These are phyloP conservation scores for Callimorpha dominula DNA, from an alignment of 2,888 invertebrate genomes.

Conservation along the genomic window DNA sequence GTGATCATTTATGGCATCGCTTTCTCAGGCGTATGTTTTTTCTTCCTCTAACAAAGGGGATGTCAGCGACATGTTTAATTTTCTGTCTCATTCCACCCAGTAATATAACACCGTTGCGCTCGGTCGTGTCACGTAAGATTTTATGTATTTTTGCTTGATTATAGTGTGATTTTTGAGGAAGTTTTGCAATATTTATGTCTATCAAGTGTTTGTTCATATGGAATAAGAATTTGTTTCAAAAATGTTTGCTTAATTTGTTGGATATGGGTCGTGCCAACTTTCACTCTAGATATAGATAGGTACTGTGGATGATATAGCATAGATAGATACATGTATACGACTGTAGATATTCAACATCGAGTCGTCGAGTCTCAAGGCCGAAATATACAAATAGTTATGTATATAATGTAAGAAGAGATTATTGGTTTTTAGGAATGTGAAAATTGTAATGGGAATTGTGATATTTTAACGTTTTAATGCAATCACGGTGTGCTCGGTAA, in stretches of 20 bases:
- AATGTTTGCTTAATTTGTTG: conserved; percentile 57
- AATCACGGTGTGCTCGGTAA: conserved; percentile 57
- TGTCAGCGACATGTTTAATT: conserved; percentile 75
- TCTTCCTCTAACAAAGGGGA: conserved; percentile 77
- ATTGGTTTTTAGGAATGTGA: conserved; percentile 71
- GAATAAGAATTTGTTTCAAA: conserved; percentile 58
- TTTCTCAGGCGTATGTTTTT: conserved; percentile 81
- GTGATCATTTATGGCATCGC: conserved; percentile 86
- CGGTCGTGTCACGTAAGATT: conserved; percentile 87
- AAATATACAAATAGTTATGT: conserved; percentile 82
- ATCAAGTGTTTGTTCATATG: conserved; percentile 60
- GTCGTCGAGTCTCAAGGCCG: conserved; percentile 84
- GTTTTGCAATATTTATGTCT: conserved; percentile 62
- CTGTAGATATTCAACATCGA: conserved; percentile 84
- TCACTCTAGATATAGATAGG: conserved; percentile 86
- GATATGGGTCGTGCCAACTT: conserved; percentile 84
- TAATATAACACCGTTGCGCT: conserved; percentile 87
- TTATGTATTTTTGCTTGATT: conserved; percentile 81
- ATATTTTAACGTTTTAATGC: conserved; percentile 39
- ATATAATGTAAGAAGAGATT: conserved; percentile 72
- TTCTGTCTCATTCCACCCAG: conserved; percentile 82
- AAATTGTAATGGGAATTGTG: conserved; percentile 59
- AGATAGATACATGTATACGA: conserved; percentile 72
- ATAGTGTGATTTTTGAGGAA: conserved; percentile 68
- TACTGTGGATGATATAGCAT: conserved; percentile 76